Evolutionary conservation across 2,113 vertebrate genomes (phyloP).

Genomic region (Rhabdornis inornatus): DNA sequence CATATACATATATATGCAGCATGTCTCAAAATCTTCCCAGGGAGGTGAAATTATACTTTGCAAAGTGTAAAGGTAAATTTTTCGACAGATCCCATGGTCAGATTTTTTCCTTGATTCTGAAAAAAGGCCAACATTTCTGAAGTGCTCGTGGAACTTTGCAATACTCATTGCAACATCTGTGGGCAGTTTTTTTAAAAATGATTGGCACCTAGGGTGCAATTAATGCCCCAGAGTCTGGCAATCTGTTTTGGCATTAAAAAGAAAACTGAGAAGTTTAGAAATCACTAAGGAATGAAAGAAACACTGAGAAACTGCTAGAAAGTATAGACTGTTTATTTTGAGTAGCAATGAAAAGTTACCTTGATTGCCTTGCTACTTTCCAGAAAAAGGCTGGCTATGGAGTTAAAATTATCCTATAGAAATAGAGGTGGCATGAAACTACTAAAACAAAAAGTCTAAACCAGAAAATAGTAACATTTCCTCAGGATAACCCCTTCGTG

Average conservation of each 20-base stretch:
- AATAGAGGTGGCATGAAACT: background rate
- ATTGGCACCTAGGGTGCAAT: background rate
- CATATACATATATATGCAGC: background rate
- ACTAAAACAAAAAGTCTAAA: background rate
- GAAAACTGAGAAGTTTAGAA: slow-evolving; percentile 1
- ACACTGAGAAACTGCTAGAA: background rate
- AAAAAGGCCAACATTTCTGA: background rate
- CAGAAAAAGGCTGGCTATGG: background rate
- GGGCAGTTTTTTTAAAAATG: background rate
- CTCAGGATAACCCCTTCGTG: background rate
- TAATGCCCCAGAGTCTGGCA: background rate
- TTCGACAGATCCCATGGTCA: background rate
- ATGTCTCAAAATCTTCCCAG: background rate
- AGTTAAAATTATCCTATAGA: background rate
- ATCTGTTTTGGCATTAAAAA: background rate
- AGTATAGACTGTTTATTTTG: background rate
- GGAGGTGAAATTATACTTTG: background rate
- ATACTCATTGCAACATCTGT: background rate
- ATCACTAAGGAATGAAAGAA: background rate
- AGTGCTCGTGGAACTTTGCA: background rate
- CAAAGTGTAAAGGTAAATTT: background rate
- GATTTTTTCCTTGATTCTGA: background rate
- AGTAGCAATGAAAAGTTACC: background rate
- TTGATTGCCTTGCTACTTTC: background rate
- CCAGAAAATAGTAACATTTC: background rate